phyloP scores from a whole-genome alignment of 2,113 vertebrate species.

The Oxyruncus cristatus region DNA sequence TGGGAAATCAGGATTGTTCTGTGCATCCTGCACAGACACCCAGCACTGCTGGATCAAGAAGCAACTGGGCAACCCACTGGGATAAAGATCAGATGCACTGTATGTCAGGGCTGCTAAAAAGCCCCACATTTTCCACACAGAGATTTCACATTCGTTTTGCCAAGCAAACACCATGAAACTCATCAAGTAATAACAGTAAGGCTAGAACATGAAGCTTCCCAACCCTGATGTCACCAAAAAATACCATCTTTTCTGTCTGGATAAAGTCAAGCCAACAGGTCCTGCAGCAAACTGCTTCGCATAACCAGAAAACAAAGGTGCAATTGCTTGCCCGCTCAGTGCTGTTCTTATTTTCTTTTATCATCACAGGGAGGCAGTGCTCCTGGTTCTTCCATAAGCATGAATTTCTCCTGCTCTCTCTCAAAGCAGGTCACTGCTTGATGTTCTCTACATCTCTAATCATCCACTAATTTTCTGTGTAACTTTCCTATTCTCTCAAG shows the following conservation, averaged over 20 bases:
- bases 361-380: rapidly evolving
- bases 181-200: neutral
- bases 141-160: neutral
- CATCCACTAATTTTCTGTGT: neutral
- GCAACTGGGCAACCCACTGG: neutral
- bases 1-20: neutral
- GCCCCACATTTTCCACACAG: neutral
- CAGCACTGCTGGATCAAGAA: neutral
- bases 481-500: neutral
- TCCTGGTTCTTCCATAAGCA: neutral
- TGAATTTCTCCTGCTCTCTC: neutral
- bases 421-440: neutral
- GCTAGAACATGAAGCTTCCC: neutral
- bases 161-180: neutral
- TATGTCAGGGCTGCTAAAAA: neutral
- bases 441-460: neutral
- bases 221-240: neutral
- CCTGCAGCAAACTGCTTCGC: neutral
- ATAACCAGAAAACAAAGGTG: neutral
- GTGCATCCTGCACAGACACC: neutral
- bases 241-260: neutral
- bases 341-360: neutral
- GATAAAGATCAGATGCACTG: neutral
- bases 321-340: neutral
- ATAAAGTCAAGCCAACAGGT: neutral